Percentiles rank a stretch among this genome's conserved stretches.
These are phyloP conservation scores for Abscondita cerata DNA, from an alignment of 2,888 invertebrate species.

Conservation along the genomic window DNA sequence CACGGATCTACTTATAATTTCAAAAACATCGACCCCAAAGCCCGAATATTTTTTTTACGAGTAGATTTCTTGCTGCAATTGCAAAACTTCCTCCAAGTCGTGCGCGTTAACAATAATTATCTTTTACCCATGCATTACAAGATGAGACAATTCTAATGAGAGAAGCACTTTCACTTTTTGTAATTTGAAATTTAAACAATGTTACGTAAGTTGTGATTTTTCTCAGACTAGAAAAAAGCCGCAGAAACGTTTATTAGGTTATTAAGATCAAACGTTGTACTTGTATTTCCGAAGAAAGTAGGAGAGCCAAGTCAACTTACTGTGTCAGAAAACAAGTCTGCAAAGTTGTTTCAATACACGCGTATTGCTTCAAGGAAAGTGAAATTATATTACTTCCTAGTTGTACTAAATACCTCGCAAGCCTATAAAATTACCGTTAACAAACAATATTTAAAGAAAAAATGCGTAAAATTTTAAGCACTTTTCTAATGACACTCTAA, in stretches of 20 bases:
- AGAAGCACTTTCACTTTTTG: constrained; percentile 24
- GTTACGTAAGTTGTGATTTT: neutral
- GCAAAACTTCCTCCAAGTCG: neutral
- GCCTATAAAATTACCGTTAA: constrained; percentile 12
- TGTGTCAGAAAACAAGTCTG: constrained; percentile 40
- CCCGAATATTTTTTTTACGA: no score
- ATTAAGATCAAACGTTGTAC: neutral
- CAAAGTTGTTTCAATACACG: constrained; percentile 18
- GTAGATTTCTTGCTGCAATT: no score
- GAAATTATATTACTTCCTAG: constrained; percentile 33
- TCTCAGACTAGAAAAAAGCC: neutral
- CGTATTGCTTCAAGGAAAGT: constrained; percentile 30
- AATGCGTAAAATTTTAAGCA: neutral
- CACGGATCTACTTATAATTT: no score
- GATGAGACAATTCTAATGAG: constrained; percentile 3
- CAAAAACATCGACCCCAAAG: no score
- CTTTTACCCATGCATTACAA: neutral
- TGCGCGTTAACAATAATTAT: neutral
- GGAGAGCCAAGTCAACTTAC: constrained; percentile 44
- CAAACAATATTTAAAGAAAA: neutral
- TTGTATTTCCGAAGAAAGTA: constrained; percentile 39
- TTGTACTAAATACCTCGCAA: constrained; percentile 31
- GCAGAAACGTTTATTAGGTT: neutral
- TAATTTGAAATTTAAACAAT: neutral
- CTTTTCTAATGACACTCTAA: neutral